These are phyloP conservation scores for Andrena bicolor DNA, from an alignment of 2,888 invertebrate genomes.

Conservation along the genomic window DNA sequence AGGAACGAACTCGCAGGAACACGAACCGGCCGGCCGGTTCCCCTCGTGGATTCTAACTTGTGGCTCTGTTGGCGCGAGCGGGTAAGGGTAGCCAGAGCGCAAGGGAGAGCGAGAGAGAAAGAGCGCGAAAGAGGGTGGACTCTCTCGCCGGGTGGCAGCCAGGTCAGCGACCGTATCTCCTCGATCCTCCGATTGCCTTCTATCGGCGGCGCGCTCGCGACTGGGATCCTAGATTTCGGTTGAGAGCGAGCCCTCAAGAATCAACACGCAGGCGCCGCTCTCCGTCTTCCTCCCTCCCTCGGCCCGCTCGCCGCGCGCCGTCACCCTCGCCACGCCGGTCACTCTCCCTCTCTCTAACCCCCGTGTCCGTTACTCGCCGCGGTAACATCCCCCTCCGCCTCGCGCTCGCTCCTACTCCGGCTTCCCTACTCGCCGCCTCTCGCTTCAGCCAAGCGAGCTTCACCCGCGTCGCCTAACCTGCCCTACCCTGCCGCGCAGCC, in stretches of 20 bases:
- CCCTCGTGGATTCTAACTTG: constrained; percentile 71
- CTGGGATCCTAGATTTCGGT: constrained; percentile 75
- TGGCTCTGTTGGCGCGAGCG: constrained; percentile 50
- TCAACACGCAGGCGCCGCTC: constrained; percentile 68
- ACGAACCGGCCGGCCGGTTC: constrained; percentile 65
- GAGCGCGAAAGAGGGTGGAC: constrained; percentile 60
- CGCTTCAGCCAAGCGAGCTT: constrained; percentile 21
- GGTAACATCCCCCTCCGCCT: no score
- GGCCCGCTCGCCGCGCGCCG: constrained; percentile 5
- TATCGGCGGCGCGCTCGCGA: constrained; percentile 75
- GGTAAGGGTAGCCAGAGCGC: constrained; percentile 16
- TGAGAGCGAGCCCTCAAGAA: constrained; percentile 68
- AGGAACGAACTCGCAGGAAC: no score
- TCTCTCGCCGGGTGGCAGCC: constrained; percentile 66
- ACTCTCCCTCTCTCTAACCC: constrained; percentile 16
- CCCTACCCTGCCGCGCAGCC: constrained; percentile 36
- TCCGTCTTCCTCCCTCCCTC: constrained; percentile 25
- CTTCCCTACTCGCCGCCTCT: constrained; percentile 2
- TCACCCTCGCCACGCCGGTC: constrained; percentile 22
- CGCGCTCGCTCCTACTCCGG: neutral
- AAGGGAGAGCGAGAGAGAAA: constrained; percentile 25
- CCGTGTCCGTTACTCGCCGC: neutral
- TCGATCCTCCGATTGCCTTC: constrained; percentile 66
- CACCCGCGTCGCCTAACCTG: constrained; percentile 19
- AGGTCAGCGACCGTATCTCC: constrained; percentile 69